Conservation (phyloP, 2,797 vertebrate species). For the Caiman crocodilus region DNA sequence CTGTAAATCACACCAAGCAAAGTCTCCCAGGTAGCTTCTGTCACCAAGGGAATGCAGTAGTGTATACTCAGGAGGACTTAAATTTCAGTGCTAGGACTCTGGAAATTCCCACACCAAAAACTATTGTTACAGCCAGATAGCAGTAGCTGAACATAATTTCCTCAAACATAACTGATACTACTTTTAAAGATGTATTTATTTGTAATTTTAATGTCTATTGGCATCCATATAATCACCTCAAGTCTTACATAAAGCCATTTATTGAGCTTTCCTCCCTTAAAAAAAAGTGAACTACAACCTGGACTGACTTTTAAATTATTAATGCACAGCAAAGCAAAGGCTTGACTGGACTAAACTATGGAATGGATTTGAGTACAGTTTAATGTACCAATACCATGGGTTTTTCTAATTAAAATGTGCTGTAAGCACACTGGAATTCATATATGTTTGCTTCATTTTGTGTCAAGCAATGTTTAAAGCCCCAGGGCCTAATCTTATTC, state of each 20-base stretch:
- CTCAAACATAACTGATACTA: not conserved
- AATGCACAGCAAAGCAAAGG: no score
- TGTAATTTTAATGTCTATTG: not conserved
- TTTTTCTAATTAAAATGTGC: conserved; percentile 64
- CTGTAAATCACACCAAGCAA: not conserved
- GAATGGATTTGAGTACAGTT: conserved; percentile 51
- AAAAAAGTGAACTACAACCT: not conserved
- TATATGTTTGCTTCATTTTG: not conserved
- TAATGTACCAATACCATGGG: not conserved
- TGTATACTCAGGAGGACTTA: not conserved
- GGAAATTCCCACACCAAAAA: not conserved
- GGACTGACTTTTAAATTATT: not conserved
- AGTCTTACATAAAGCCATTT: conserved; percentile 20
- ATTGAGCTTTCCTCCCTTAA: not conserved
- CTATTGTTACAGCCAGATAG: not conserved
- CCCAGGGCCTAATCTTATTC: not conserved
- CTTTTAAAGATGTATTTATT: conserved; percentile 51
- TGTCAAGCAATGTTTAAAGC: not conserved
- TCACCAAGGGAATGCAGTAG: not conserved
- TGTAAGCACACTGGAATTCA: not conserved
- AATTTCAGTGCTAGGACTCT: not conserved
- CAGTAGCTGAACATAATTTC: no score
- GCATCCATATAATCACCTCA: not conserved
- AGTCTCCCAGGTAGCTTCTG: no score
- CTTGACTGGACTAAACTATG: no score